Percentiles rank a stretch among this genome's conserved stretches.
Evolutionary conservation across 30 jellyfish, hydroid and myxozoan genomes (phyloP).

Genomic region (Hydra vulgaris): DNA sequence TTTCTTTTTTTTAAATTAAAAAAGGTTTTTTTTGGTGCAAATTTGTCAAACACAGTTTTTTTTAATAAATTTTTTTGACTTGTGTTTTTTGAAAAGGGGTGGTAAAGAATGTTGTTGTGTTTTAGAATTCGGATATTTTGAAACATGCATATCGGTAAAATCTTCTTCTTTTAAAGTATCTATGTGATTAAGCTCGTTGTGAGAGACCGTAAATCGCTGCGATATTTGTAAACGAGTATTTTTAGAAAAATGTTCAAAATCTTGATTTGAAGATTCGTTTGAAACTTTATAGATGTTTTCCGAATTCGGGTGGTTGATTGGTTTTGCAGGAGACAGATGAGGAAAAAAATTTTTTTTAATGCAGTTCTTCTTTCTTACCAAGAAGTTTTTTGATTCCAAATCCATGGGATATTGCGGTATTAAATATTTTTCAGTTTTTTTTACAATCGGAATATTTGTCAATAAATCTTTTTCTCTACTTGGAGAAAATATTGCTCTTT

Average conservation of each 20-base stretch:
- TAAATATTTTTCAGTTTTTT: neutral
- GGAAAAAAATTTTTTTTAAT: neutral
- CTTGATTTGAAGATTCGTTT: neutral
- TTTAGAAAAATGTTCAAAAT: neutral
- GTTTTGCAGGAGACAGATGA: neutral
- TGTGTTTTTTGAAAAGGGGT: neutral
- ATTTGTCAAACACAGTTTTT: neutral
- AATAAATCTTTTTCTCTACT: constrained; percentile 12
- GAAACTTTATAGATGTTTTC: too few relatives aligned
- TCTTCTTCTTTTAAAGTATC: constrained; percentile 18
- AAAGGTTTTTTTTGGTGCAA: too few relatives aligned
- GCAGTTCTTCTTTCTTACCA: neutral
- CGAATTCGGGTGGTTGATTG: too few relatives aligned
- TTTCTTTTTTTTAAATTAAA: too few relatives aligned
- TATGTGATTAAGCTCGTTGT: constrained; percentile 6
- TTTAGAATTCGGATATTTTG: neutral
- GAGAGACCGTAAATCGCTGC: constrained; percentile 10
- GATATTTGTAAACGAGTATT: constrained; percentile 7
- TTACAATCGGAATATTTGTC: constrained; percentile 12
- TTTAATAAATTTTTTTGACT: too few relatives aligned
- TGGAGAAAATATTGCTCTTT: constrained; percentile 29
- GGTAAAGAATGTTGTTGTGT: neutral
- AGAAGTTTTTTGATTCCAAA: neutral
- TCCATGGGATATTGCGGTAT: neutral
- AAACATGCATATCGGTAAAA: neutral